Percentiles rank a stretch among this genome's conserved stretches.
Evolutionary conservation across 1,140 invertebrate genomes (phyloP).

Genomic region (Drosophila micromelanica): DNA sequence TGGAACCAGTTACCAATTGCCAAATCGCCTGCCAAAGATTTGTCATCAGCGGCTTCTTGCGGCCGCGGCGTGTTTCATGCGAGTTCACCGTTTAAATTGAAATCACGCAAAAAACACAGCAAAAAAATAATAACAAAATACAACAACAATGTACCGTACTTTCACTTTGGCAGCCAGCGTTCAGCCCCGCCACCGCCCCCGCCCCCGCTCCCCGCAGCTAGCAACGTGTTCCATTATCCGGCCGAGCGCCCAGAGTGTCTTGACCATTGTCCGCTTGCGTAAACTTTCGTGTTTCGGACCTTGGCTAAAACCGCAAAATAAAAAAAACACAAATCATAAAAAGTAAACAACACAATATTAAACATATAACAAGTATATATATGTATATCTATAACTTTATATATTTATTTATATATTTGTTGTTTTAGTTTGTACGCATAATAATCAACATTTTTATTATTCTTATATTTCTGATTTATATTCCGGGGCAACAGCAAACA

Average conservation of each 20-base stretch:
- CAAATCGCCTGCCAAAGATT: conserved; percentile 30
- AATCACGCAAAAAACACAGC: conserved; percentile 39
- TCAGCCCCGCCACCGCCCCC: not conserved
- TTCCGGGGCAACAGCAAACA: conserved; percentile 17
- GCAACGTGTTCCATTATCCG: not conserved
- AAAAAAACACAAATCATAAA: conserved; percentile 34
- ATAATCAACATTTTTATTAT: conserved; percentile 18
- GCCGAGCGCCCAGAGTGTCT: conserved; percentile 1
- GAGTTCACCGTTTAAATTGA: conserved; percentile 43
- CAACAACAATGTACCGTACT: conserved; percentile 48
- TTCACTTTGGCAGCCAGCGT: conserved; percentile 58
- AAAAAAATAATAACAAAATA: conserved; percentile 12
- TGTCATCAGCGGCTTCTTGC: conserved; percentile 40
- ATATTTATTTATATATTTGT: conserved; percentile 9
- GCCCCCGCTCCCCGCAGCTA: too few species aligned
- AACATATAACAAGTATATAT: conserved; percentile 21
- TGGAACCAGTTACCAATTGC: conserved; percentile 48
- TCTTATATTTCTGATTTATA: not conserved
- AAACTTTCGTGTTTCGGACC: conserved; percentile 58
- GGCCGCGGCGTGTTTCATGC: conserved; percentile 29
- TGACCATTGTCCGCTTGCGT: conserved; percentile 63
- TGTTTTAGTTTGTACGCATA: conserved; percentile 12
- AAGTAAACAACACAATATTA: conserved; percentile 31
- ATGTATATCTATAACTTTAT: conserved; percentile 8
- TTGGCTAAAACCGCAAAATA: conserved; percentile 24